Evolutionary conservation across 1,140 invertebrate genomes (phyloP), one percentile per base, ranked within the genome.

Genomic region (Nasonia longicornis): DNA sequence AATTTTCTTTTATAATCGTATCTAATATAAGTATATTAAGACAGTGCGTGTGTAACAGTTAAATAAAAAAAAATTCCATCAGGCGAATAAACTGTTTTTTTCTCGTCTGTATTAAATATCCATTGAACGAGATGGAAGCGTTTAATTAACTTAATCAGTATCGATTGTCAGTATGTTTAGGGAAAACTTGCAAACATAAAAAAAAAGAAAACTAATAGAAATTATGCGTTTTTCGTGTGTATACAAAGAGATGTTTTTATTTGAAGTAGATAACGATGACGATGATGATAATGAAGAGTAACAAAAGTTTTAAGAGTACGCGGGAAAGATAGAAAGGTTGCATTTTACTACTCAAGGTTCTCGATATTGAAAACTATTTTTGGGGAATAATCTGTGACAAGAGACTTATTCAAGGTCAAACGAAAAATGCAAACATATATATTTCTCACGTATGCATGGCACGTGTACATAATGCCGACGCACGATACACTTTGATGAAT

Each of bases 71-170:
- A 84, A 87, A 86, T 86, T 72, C 83, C 84, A 85, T 84, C 83
- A 83, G 85, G 83, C 77, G 63, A 83, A 31, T 78, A 80, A 85
- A 85, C 66, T 83, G 71, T 86, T 77, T 82, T 26, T 87, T 86
- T 88, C 84, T 88, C 84, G 84, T 83, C 81, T 79, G 77, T 82
- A 83, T 87, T 84, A 85, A 85, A 84, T 85, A 82, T 82, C 82
- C 83, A 66, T 85, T 86, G 82, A 82, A 52, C 71, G 67, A 66
- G 85, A 77, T 84, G 88, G 86, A 86, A 83, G 64, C 79, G 82
- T 86, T 88, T 85, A 82, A 86, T 88, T 86, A 86, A 89, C 86
- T 88, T 86, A 89, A 90, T 89, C 89, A 90, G 89, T 89, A 90
- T 90, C 89, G 85, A 89, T 88, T 83, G 83, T 85, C 89, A 90